A percentile compares a stretch with the other conserved stretches of the same genome.
Evolutionary conservation across 2,113 vertebrate species (phyloP).

Genomic region (Caloenas nicobarica): DNA sequence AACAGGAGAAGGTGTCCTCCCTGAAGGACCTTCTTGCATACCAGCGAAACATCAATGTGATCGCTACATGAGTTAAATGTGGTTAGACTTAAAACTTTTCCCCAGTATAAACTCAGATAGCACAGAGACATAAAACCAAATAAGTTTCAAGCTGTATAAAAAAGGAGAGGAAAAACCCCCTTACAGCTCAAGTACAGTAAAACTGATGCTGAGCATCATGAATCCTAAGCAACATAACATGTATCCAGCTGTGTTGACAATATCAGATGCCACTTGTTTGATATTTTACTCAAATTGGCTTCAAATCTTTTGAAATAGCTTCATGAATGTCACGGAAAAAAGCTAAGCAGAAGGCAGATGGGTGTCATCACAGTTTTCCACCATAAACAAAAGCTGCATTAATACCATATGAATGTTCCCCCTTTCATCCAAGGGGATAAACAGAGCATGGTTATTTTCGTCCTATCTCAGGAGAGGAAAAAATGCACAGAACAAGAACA

Average conservation of each 20-base stretch:
- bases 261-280: slow-evolving; percentile 32
- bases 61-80: neutral
- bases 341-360: slow-evolving; percentile 47
- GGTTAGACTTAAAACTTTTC: neutral
- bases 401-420: slow-evolving; percentile 14
- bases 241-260: slow-evolving; percentile 59
- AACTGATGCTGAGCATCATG: neutral
- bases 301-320: slow-evolving; percentile 25
- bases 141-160: neutral
- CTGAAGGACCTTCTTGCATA: neutral
- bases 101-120: neutral
- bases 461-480: neutral
- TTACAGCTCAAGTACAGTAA: neutral
- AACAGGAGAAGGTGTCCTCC: neutral
- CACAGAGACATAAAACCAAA: neutral
- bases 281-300: neutral
- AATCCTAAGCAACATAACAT: neutral
- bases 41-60: neutral
- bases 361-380: slow-evolving; percentile 31
- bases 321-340: slow-evolving; percentile 47
- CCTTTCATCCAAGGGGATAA: slow-evolving; percentile 20
- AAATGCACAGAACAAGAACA: neutral
- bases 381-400: slow-evolving; percentile 61
- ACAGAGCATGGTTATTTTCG: slow-evolving; percentile 31
- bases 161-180: neutral